Base-by-base conservation (phyloP, 2,113 vertebrate genomes). In the Cebidichthys violaceus region DNA sequence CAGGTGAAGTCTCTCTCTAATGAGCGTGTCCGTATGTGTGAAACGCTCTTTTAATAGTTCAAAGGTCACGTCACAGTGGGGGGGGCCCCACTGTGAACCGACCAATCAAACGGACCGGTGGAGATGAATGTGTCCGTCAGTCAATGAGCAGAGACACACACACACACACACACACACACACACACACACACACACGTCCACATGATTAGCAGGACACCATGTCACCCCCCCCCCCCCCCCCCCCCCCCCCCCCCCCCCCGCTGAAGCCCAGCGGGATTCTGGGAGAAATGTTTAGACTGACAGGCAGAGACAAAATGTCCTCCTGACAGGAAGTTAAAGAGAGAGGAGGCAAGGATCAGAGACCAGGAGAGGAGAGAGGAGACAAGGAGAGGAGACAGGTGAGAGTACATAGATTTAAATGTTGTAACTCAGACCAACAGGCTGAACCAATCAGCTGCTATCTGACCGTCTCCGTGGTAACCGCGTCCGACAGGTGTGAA, bases 81-180 rank as follows among this genome's bases (percentile, higher is more conserved):
- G 31, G 31, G 31, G 2, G 11, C 2, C 85, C 64, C 4, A 4
- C 85, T 62, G 65, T 43, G 17, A 60, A 55, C 22, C 5, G 70
- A 31, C 89, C 87, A 81, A 90, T 91, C 87, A 88, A 77, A 81
- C 62, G 39, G 87, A 33, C 77, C 0, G 87, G 82, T 85, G 90
- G 89, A 89, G 68, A 85, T 61, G 64, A 93, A 81, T 75, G 83
- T 82, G 77, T 84, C 86, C 22, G 10, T 75, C 78, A 64, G 87
- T 57, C 77, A 57, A 81, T 84, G 81, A 83, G 81, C 82, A 65
- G 33, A 69, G 73, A 76, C 86, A 39, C 4, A 70, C 79, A 76
- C 35, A 45, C 33, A 47, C 65, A 43, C 61, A 79, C 59, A 47
- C 79, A 55, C 62, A 76, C 86, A 33, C 4, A 73, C 64, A 24